Evolutionary conservation across 37 sponge, comb jelly and placozoan species (phyloP), one percentile per base, ranked within the genome.

Genomic region (Halichondria panicea): DNA sequence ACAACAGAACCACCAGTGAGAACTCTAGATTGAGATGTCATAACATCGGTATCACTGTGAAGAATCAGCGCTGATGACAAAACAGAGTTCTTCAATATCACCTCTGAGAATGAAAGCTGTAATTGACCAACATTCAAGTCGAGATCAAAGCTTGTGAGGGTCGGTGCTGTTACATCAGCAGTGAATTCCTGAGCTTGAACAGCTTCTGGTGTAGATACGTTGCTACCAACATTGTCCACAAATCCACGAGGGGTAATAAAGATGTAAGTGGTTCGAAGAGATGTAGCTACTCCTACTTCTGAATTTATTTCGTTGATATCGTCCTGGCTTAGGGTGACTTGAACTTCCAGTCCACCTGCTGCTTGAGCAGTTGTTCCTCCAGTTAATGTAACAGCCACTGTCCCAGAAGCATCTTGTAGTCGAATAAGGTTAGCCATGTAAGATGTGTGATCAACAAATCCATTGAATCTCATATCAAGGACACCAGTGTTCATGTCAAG

Each of bases 401-500:
- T 36, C 41, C 87, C 87, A 59, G 79, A 63, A n/a, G 63, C 43
- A 79, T 93, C 91, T 32, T 83, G 81, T 21, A 84, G 43, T 6
- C n/a, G 66, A 31, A 89, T 24, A 31, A 43, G 21, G 67, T 33
- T 12, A 45, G 78, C 43, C 46, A 68, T 82, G 66, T 73, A 85
- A 13, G 66, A 55, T 12, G 66, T 38, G 18, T 24, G 58, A 60
- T 74, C 75, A 21, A 93, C 81, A 11, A 45, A 43, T 53, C 60
- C 41, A 55, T 75, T 79, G 72, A 89, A 93, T 7, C 21, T 21
- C 52, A 93, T 62, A 3, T 24, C 41, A n/a, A 93, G 53, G n/a
- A 70, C 68, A n/a, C 93, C 92, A 21, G 83, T 82, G 70, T 88
- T 85, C 82, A 95, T 79, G 68, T 95, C 81, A 3, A 95, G 81